Conservation (phyloP, 2,888 invertebrate species). For the Patella pellucida region DNA sequence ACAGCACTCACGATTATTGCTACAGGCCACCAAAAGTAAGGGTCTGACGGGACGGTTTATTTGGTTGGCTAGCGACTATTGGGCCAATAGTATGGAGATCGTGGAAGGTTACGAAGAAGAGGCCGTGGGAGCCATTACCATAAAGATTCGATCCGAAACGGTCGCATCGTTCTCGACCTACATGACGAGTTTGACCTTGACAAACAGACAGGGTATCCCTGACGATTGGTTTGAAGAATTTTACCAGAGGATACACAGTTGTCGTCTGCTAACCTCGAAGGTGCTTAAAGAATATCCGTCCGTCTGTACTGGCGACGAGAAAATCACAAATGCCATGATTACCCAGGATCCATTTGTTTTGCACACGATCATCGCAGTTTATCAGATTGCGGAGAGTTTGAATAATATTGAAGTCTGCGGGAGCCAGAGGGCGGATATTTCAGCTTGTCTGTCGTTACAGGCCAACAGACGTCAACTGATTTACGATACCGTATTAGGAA, state of each 20-base stretch:
- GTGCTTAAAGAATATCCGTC: slow-evolving; percentile 52
- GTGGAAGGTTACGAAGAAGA: slow-evolving; percentile 58
- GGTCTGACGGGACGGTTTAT: slow-evolving; percentile 59
- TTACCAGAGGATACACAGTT: slow-evolving; percentile 67
- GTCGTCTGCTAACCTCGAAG: slow-evolving; percentile 61
- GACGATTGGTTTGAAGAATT: slow-evolving; percentile 72
- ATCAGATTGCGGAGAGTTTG: slow-evolving; percentile 67
- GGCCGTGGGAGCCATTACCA: slow-evolving; percentile 60
- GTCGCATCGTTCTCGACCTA: slow-evolving; percentile 62
- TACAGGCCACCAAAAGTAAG: slow-evolving; percentile 63
- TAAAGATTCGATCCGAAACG: slow-evolving; percentile 58
- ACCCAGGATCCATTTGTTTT: slow-evolving; percentile 64
- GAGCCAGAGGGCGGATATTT: slow-evolving; percentile 37
- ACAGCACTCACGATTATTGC: slow-evolving; percentile 58
- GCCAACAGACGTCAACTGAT: slow-evolving; percentile 59
- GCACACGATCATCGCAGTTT: slow-evolving; percentile 68
- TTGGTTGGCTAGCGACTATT: slow-evolving; percentile 65
- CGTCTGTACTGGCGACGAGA: slow-evolving; percentile 60
- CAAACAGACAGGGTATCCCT: slow-evolving; percentile 66
- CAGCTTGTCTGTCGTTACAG: slow-evolving; percentile 53
- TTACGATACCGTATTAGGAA: slow-evolving; percentile 46
- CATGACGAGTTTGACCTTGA: slow-evolving; percentile 59
- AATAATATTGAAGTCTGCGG: slow-evolving; percentile 56
- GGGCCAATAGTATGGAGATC: slow-evolving; percentile 51
- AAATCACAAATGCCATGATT: slow-evolving; percentile 52